These are phyloP conservation scores for Pecten maximus DNA, from an alignment of 2,888 invertebrate species.

Conservation along the genomic window DNA sequence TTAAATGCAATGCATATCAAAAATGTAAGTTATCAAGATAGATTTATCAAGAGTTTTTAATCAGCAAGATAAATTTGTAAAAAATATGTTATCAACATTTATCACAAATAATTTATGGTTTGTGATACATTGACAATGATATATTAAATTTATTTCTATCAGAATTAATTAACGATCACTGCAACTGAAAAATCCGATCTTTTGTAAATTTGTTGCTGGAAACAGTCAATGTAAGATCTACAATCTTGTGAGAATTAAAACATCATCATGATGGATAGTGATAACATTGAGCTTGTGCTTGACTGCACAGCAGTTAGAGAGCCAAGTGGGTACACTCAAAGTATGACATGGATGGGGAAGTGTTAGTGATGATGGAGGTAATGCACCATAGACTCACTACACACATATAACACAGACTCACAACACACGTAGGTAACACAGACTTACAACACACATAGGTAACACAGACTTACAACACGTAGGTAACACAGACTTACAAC, in stretches of 20 bases:
- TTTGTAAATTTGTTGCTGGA: not conserved
- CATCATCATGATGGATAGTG: slow-evolving; percentile 14
- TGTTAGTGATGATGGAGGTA: not conserved
- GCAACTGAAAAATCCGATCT: not conserved
- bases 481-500: no score
- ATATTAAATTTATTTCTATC: no score
- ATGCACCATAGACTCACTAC: not conserved
- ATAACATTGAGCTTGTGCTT: not conserved
- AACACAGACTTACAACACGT: no score
- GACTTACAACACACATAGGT: no score
- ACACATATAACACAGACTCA: no score
- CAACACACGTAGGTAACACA: no score
- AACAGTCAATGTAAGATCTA: not conserved
- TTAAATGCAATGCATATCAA: not conserved
- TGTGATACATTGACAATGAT: no score
- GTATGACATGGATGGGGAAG: not conserved
- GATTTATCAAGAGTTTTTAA: not conserved
- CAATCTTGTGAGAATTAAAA: slow-evolving; percentile 32
- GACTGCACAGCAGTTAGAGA: slow-evolving; percentile 26
- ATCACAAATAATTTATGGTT: not conserved
- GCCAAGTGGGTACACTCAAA: not conserved
- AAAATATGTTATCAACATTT: not conserved
- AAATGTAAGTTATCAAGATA: not conserved
- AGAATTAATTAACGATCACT: no score
- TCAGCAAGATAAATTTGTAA: not conserved